Percentiles rank a stretch among this genome's conserved stretches.
Evolutionary conservation across 1,140 invertebrate species (phyloP).

Genomic region (Oryctes rhinoceros): DNA sequence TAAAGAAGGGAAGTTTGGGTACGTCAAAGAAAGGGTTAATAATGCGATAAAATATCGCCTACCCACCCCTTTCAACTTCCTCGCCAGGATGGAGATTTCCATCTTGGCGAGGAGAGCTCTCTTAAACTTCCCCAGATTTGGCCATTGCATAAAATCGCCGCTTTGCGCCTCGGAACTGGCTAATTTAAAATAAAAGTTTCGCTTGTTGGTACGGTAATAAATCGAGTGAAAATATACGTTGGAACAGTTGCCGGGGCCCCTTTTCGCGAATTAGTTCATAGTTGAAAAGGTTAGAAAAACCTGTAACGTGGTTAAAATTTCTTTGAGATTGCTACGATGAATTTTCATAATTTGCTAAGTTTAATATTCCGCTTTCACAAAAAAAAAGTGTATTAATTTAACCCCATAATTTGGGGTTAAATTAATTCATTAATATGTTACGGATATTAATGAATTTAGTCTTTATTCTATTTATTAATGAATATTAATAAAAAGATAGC

Average conservation of each 20-base stretch:
- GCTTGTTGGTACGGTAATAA: background rate
- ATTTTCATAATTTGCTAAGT: no score
- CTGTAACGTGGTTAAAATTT: no score
- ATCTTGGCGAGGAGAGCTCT: background rate
- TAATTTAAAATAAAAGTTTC: conserved; percentile 4
- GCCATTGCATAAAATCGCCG: background rate
- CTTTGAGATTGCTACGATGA: no score
- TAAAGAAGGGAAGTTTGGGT: background rate
- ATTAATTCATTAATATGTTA: no score
- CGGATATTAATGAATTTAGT: no score
- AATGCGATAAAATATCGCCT: background rate
- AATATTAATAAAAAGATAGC: no score
- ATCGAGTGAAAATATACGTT: background rate
- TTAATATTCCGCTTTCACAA: no score
- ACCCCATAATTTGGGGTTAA: no score
- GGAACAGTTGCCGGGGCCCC: background rate
- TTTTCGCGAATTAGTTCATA: background rate
- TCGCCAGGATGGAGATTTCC: background rate
- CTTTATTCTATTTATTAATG: no score
- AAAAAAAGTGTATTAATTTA: no score
- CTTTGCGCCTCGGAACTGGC: background rate
- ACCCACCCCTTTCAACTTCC: background rate
- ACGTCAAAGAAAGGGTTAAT: background rate
- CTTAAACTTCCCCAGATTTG: background rate
- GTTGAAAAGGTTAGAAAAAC: background rate